Evolutionary conservation across 2,888 invertebrate genomes (phyloP).

Genomic region (Morpho achilles): DNA sequence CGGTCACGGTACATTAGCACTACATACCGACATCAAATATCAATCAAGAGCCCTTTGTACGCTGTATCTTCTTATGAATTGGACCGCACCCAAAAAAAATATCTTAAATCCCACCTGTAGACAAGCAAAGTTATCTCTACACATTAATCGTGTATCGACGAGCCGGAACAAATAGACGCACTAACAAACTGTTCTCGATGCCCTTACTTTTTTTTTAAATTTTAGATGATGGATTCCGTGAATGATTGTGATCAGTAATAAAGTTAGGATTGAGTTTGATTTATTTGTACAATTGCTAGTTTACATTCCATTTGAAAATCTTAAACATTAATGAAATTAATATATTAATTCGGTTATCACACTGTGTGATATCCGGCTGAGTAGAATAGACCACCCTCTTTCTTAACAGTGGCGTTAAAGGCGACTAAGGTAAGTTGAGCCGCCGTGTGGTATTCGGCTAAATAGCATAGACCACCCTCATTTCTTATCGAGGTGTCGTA

Average conservation of each 20-base stretch:
- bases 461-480: too few relatives aligned
- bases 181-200: constrained; percentile 38
- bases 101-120: constrained; percentile 38
- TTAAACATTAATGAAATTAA: too few relatives aligned
- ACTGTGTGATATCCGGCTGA: too few relatives aligned
- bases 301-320: neutral
- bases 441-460: too few relatives aligned
- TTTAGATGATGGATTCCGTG: constrained; percentile 11
- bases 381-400: too few relatives aligned
- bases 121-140: constrained; percentile 43
- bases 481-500: too few relatives aligned
- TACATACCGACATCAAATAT: constrained; percentile 48
- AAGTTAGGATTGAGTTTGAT: neutral
- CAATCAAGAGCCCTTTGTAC: constrained; percentile 43
- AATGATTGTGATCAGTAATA: constrained; percentile 12
- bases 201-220: constrained; percentile 13
- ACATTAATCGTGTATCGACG: constrained; percentile 48
- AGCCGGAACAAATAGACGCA: constrained; percentile 46
- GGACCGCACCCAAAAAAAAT: constrained; percentile 17
- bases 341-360: too few relatives aligned
- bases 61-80: constrained; percentile 1
- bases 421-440: too few relatives aligned
- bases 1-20: constrained; percentile 46
- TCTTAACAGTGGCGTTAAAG: too few relatives aligned
- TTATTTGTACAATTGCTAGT: constrained; percentile 1